Base-by-base conservation (phyloP, 2,797 vertebrate genomes). In the Hoplostethus mediterraneus region DNA sequence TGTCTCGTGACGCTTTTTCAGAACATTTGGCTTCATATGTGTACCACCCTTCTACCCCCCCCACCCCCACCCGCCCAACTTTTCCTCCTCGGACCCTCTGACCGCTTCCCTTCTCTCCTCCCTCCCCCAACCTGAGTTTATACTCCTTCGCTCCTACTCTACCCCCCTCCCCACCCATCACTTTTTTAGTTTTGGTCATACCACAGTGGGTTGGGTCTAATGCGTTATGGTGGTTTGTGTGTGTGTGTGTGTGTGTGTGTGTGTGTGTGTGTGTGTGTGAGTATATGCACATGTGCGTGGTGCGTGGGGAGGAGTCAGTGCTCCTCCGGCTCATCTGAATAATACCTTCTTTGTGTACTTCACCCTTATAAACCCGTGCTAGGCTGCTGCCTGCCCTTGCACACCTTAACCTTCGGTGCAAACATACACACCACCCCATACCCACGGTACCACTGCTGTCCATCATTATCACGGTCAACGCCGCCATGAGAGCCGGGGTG, bases 321-420 rank as follows among this genome's bases (percentile, higher is more conserved):
- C 21, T 42, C 25, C 45, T 38, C 66, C 42, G 48, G 5, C 64
- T 74, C 71, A 83, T 72, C 83, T 94, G 92, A 94, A 95, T 92
- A 93, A 82, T 88, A 79, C 71, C 75, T 66, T 86, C 93, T 95
- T 96, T 96, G 94, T 96, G 71, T 44, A 63, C 60, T 12, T 21
- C 31, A 2, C 51, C 83, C 60, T 86, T 94, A 96, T 94, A 96
- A 94, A 89, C 64, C 38, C 45, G 9, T 58, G 12, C 71, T 45
- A 28, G 1, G 38, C 65, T 16, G 67, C 66, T 17, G 67, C 48
- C 64, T 28, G 6, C 63, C 77, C 76, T 85, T 72, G 67, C 75
- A 87, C 76, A 79, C 82, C 40, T 55, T 45, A 45, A 67, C 52
- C 75, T 8, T 85, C 81, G 9, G 54, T 62, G 72, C 31, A 12